phyloP scores from a whole-genome alignment of 2,113 vertebrate genomes.

The Cololabis saira region DNA sequence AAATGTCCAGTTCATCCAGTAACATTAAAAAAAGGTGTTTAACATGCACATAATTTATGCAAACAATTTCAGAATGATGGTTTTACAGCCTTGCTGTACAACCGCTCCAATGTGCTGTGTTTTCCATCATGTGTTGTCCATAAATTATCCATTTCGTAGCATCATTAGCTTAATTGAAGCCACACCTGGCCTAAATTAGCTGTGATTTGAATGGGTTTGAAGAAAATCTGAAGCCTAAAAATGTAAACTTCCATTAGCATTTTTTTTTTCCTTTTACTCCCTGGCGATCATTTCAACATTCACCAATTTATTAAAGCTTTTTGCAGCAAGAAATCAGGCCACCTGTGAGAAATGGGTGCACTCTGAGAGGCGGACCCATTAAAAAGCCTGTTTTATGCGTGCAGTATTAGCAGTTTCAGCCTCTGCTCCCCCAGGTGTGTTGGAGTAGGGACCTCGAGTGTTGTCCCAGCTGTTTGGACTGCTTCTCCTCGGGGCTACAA shows the following conservation, averaged over 20 bases:
- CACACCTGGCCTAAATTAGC: slow-evolving; percentile 29
- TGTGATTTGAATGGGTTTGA: background rate
- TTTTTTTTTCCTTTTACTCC: background rate
- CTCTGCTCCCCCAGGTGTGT: slow-evolving; percentile 40
- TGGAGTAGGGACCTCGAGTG: slow-evolving; percentile 49
- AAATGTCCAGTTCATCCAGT: too few relatives aligned
- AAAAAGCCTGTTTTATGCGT: slow-evolving; percentile 22
- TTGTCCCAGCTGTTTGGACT: slow-evolving; percentile 68
- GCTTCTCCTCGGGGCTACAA: slow-evolving; percentile 66
- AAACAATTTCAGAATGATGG: background rate
- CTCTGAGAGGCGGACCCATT: slow-evolving; percentile 1
- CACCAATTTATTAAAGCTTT: background rate
- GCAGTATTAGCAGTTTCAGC: slow-evolving; percentile 13
- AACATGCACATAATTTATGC: background rate
- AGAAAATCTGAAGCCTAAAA: background rate
- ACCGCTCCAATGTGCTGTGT: background rate
- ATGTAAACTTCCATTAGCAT: background rate
- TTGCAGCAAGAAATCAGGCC: slow-evolving; percentile 8
- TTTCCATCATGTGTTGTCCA: background rate
- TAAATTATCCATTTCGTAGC: background rate
- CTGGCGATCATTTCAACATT: background rate
- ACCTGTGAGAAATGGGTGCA: slow-evolving; percentile 20
- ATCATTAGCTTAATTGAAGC: slow-evolving; percentile 33
- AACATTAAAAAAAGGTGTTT: too few relatives aligned
- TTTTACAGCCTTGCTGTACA: background rate